Evolutionary conservation across 2,888 invertebrate genomes (phyloP).

Genomic region (Ormyrus rosae): DNA sequence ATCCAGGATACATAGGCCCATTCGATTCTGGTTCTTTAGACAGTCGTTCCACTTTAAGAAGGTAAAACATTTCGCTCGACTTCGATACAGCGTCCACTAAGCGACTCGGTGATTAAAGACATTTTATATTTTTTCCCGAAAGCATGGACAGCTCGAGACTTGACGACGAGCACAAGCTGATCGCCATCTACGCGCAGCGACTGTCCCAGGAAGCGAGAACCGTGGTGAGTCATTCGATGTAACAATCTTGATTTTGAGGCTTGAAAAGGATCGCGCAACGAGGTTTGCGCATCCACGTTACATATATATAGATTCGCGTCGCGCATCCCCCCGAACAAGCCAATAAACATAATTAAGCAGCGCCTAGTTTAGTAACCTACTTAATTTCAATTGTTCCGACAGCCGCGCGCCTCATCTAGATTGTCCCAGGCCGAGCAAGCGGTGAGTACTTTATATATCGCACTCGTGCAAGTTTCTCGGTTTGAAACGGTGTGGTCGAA

Average conservation of each 20-base stretch:
- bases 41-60: constrained; percentile 81
- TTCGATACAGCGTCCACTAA: too few species aligned
- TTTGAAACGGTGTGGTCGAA: too few species aligned
- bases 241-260: constrained; percentile 1
- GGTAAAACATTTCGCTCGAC: constrained; percentile 68
- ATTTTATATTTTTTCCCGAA: constrained; percentile 41
- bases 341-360: constrained; percentile 53
- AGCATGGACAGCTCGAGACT: constrained; percentile 73
- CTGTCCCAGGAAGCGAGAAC: constrained; percentile 94
- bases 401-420: constrained; percentile 72
- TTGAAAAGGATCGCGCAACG: too few species aligned
- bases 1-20: constrained; percentile 80
- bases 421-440: constrained; percentile 72
- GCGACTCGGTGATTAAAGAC: too few species aligned
- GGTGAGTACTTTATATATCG: constrained; percentile 65
- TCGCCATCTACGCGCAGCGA: constrained; percentile 96
- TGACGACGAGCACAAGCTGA: constrained; percentile 97
- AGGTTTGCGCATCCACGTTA: too few species aligned
- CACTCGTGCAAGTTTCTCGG: not conserved
- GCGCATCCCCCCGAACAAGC: not conserved
- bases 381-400: constrained; percentile 39
- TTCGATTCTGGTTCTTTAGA: constrained; percentile 88
- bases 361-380: constrained; percentile 27
- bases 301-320: not conserved
- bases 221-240: constrained; percentile 74